Base-by-base conservation (phyloP, 2,888 invertebrate species). In the Trachelus iudaicus region DNA sequence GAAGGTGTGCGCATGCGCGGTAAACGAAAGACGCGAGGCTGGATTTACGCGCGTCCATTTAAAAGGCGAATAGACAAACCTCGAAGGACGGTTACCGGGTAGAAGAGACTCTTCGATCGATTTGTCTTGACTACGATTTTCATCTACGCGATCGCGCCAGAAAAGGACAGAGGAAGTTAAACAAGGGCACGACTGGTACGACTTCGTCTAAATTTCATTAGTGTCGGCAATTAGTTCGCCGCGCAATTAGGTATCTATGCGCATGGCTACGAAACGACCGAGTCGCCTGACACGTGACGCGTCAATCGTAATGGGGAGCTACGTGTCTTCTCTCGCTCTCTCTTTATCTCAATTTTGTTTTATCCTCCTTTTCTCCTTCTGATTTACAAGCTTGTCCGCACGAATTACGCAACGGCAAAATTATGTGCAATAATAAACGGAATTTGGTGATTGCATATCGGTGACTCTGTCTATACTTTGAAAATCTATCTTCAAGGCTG, bases 1-100 rank as follows among this genome's bases (percentile, higher is more conserved):
- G 81, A 69, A 56, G 23, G 56, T 23, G 37, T 34, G 30, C 69
- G 69, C 73, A 34, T 75, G 56, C 56, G 56, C 15, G 23, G 9
- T 2, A 56, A 23, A 23, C 40, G 40, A 23, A 23, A 23, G 6
- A 40, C 40, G 15, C 13, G 0, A 40, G 6, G 13, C 15, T 23
- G 40, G 0, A 56, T 56, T 56, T 56, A 56, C 23, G 23, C 6
- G 56, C 6, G 9, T 9, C 0, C 23, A 15, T 23, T 23, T 40
- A 23, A 23, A 56, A 56, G 23, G 56, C 56, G 9, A 23, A 9
- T 23, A 4, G 56, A 56, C 2, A 0, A 23, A 56, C 23, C 6
- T 37, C 37, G 13, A 37, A 15, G 13, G 37, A 4, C 37, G 13
- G 13, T 15, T 37, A 37, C 0, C 1, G 37, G 13, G 9, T n/a